Evolutionary conservation across 2,113 vertebrate species (phyloP), one percentile per base, ranked within the genome.

Genomic region (Bos indicus): DNA sequence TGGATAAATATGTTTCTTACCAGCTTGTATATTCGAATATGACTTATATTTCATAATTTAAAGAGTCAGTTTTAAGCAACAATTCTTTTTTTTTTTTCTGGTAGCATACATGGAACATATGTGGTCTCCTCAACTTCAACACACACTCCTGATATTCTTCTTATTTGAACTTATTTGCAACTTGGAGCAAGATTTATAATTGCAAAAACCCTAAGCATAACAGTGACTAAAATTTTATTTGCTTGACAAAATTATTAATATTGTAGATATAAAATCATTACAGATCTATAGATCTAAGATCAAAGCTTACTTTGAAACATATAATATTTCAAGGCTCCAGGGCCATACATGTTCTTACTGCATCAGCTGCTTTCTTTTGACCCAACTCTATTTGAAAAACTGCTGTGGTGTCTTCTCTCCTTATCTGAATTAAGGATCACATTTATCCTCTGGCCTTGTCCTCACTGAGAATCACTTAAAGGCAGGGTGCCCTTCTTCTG

Each of bases 311-410:
- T 93, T 46, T 88, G 40, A 33, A 51, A 64, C 28, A 74, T 10
- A 23, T 2, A 74, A 9, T 54, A 88, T 52, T 84, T 94, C 62
- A 90, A 86, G 60, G 3, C 9, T 85, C 62, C 19, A 51, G 6
- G 54, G 10, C 40, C 30, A 88, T 25, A 43, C 46, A 7, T 21
- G 13, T 46, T 12, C 28, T n/a, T 15, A 54, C 13, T 33, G 3
- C 28, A 28, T 71, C 86, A 91, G 8, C 33, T 52, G 26, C 21
- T 59, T 28, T 67, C 80, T 78, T 94, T 67, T 82, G 54, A 96
- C 30, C 48, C 67, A 96, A 57, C 23, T 84, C 28, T 60, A 33
- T 74, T 77, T 81, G 90, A 94, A 96, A 97, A 97, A 40, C 33
- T 96, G 64, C 92, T 90, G n/a, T 60, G 26, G 40, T 88, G 13